Evolutionary conservation across 2,888 invertebrate genomes (phyloP).

Genomic region (Melanostoma scalare): DNA sequence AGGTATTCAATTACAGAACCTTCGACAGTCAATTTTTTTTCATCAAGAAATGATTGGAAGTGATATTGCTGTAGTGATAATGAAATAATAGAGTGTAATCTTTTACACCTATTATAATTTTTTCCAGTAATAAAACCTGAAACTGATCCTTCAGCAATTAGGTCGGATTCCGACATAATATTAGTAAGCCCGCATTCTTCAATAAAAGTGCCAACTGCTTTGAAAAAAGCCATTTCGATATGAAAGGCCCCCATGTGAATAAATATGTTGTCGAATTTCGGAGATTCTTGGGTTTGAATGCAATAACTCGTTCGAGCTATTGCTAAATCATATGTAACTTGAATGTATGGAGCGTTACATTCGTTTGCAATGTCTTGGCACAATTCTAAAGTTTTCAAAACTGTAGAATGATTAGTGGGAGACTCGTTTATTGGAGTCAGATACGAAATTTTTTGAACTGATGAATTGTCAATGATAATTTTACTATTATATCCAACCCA

Average conservation of each 20-base stretch:
- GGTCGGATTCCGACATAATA: neutral
- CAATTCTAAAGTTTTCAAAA: constrained; percentile 75
- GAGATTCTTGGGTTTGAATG: constrained; percentile 75
- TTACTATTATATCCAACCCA: constrained; percentile 76
- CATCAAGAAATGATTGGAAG: neutral
- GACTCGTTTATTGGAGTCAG: constrained; percentile 77
- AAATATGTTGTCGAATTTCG: constrained; percentile 77
- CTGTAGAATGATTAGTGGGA: constrained; percentile 75
- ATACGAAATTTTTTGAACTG: constrained; percentile 76
- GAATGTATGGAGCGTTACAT: constrained; percentile 69
- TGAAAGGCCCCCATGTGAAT: constrained; percentile 78
- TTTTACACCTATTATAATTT: neutral
- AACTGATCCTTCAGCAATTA: neutral
- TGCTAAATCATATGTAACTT: constrained; percentile 77
- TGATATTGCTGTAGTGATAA: neutral
- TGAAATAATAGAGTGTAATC: neutral
- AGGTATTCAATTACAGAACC: neutral
- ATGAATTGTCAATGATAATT: constrained; percentile 72
- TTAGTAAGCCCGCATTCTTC: constrained; percentile 39
- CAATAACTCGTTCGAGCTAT: constrained; percentile 75
- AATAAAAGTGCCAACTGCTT: constrained; percentile 76
- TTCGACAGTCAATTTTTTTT: neutral
- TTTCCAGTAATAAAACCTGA: neutral
- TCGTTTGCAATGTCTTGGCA: constrained; percentile 74
- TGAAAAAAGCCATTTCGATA: constrained; percentile 75